phyloP scores from a whole-genome alignment of 2,888 invertebrate genomes.

The Hedya salicella region DNA sequence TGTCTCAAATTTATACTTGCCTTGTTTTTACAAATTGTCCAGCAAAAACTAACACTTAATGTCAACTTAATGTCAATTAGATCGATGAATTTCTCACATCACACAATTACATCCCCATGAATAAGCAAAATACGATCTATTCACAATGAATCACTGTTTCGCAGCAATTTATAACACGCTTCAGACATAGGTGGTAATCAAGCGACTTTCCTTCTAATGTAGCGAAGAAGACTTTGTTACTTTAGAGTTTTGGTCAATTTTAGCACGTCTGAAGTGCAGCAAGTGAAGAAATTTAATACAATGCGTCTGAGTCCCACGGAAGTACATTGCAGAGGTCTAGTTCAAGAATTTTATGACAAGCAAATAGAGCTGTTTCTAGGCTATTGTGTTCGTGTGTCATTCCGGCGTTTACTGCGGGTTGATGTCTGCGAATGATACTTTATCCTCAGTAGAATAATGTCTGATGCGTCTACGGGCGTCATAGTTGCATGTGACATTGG shows the following conservation, averaged over 20 bases:
- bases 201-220: conserved; percentile 4
- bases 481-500: background rate
- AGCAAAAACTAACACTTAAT: background rate
- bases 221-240: background rate
- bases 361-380: conserved; percentile 37
- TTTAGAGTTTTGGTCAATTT: conserved; percentile 4
- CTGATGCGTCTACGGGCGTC: background rate
- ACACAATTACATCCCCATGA: conserved; percentile 19
- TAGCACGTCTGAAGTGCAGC: background rate
- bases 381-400: conserved; percentile 25
- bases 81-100: conserved; percentile 24
- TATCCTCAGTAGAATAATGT: background rate
- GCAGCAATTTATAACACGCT: conserved; percentile 38
- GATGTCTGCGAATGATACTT: conserved; percentile 6
- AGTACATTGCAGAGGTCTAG: conserved; percentile 36
- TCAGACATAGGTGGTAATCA: conserved; percentile 23
- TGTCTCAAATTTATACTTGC: background rate
- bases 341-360: conserved; percentile 36
- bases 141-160: conserved; percentile 32
- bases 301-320: conserved; percentile 39
- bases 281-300: conserved; percentile 31
- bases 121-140: conserved; percentile 14
- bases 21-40: background rate
- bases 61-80: conserved; percentile 6
- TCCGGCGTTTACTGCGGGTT: conserved; percentile 10